Conservation (phyloP, 2,797 vertebrate species). For the Macroramphosus scolopax region DNA sequence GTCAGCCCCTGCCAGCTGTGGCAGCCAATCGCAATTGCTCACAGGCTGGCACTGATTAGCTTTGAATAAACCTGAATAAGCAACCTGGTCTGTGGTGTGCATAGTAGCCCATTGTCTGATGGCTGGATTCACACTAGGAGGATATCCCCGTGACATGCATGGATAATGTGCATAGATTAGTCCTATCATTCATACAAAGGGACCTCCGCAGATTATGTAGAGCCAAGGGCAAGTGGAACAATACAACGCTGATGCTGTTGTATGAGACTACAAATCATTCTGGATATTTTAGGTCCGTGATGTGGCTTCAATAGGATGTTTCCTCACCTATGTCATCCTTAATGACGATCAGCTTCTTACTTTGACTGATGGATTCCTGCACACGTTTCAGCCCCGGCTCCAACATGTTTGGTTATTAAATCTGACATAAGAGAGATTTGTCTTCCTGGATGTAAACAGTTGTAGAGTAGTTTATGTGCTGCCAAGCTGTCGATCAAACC, state of each 20-base stretch:
- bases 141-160: conserved; percentile 46
- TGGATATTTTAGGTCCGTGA: neutral
- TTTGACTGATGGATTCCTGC: too few species aligned
- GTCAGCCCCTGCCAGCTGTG: conserved; percentile 41
- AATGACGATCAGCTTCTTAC: too few species aligned
- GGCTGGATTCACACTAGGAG: conserved; percentile 34
- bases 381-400: too few species aligned
- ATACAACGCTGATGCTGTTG: neutral
- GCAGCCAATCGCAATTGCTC: conserved; percentile 47
- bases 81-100: conserved; percentile 38
- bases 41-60: conserved; percentile 46
- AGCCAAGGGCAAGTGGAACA: conserved; percentile 5
- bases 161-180: conserved; percentile 48
- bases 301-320: neutral
- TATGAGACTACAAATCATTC: neutral
- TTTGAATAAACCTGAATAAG: conserved; percentile 52
- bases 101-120: conserved; percentile 46
- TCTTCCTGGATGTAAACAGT: too few species aligned
- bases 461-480: too few species aligned
- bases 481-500: too few species aligned
- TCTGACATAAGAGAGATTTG: too few species aligned
- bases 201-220: conserved; percentile 26
- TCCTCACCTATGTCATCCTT: neutral
- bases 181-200: conserved; percentile 40
- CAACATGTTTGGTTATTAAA: too few species aligned